phyloP scores from a whole-genome alignment of 2,888 invertebrate genomes.

The Pseudococcus jackbeardsleyi region DNA sequence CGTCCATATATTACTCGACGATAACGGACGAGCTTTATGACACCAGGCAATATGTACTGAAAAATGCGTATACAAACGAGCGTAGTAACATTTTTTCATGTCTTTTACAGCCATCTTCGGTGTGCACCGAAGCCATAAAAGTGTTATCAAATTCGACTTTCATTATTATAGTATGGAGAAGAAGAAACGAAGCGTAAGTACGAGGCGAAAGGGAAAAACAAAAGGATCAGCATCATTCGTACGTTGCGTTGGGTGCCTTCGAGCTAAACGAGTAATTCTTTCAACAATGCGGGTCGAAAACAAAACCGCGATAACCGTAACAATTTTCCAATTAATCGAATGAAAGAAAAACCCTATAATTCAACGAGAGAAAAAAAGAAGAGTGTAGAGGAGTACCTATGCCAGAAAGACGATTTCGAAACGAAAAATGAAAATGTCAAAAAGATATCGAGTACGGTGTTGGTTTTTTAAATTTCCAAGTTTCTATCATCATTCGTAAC shows the following conservation, averaged over 20 bases:
- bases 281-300: background rate
- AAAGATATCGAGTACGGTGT: background rate
- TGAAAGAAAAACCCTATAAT: background rate
- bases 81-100: background rate
- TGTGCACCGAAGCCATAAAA: slow-evolving; percentile 9
- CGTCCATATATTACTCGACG: background rate
- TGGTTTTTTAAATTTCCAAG: background rate
- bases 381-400: background rate
- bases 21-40: slow-evolving; percentile 7
- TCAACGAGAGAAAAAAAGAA: background rate
- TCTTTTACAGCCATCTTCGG: background rate
- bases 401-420: background rate
- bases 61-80: background rate
- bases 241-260: background rate
- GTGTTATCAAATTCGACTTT: slow-evolving; percentile 6
- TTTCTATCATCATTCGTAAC: too few relatives aligned
- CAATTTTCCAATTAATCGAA: slow-evolving; percentile 9
- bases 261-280: background rate
- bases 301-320: background rate
- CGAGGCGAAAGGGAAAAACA: background rate
- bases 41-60: background rate
- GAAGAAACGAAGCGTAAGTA: background rate
- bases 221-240: background rate
- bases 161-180: background rate
- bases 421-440: background rate